Evolutionary conservation across 2,888 invertebrate species (phyloP).

Genomic region (Stenichneumon culpator): DNA sequence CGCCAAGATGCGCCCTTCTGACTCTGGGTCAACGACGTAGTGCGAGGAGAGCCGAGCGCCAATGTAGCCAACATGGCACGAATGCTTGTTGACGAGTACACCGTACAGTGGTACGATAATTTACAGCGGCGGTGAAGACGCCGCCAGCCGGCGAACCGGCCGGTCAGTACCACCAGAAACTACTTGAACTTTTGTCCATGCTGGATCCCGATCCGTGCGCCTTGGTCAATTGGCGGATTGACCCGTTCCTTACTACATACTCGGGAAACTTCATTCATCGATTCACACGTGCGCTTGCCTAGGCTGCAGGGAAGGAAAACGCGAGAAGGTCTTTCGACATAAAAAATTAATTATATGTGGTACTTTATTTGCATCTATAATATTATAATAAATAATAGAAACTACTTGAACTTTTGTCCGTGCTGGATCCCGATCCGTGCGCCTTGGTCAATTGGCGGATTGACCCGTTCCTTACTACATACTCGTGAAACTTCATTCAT

Average conservation of each 20-base stretch:
- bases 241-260: slow-evolving; percentile 80
- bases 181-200: slow-evolving; percentile 73
- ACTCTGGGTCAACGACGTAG: background rate
- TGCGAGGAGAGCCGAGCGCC: too few relatives aligned
- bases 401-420: too few relatives aligned
- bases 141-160: slow-evolving; percentile 41
- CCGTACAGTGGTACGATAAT: slow-evolving; percentile 18
- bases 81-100: background rate
- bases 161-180: slow-evolving; percentile 59
- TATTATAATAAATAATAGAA: too few relatives aligned
- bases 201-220: slow-evolving; percentile 68
- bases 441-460: slow-evolving; percentile 76
- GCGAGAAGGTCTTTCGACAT: too few relatives aligned
- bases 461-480: slow-evolving; percentile 80
- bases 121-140: slow-evolving; percentile 24
- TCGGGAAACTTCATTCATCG: slow-evolving; percentile 81
- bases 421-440: background rate
- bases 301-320: too few relatives aligned
- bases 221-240: slow-evolving; percentile 79
- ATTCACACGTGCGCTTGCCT: slow-evolving; percentile 70
- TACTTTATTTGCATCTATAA: too few relatives aligned
- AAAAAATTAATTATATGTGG: too few relatives aligned
- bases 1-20: background rate
- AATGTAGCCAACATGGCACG: background rate
- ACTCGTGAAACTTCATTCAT: slow-evolving; percentile 81